Conservation (phyloP, 2,113 vertebrate species). For the Mus pahari region DNA sequence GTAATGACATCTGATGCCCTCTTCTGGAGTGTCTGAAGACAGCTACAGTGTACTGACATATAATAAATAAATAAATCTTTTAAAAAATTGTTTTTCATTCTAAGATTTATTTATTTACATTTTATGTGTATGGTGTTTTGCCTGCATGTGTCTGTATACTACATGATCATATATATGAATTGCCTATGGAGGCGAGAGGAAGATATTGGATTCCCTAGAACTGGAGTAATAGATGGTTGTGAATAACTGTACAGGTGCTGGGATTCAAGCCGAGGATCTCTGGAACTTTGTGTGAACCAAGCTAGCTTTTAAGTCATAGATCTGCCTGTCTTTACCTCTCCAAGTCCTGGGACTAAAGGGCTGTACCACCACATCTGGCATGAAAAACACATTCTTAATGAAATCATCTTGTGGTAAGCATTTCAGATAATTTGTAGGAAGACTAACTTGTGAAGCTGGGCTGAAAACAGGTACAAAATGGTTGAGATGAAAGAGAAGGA, state of each 20-base stretch:
- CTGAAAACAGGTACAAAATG: background rate
- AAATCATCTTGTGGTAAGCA: background rate
- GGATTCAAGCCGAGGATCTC: background rate
- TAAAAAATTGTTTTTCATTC: background rate
- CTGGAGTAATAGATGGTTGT: background rate
- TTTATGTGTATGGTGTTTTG: background rate
- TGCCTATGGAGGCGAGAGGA: background rate
- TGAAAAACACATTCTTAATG: background rate
- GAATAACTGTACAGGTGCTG: background rate
- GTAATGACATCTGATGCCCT: no score
- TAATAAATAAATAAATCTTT: no score
- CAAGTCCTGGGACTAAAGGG: background rate
- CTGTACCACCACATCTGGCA: background rate
- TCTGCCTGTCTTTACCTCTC: background rate
- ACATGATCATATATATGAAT: background rate
- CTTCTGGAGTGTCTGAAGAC: no score
- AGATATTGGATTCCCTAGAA: background rate
- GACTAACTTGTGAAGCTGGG: background rate
- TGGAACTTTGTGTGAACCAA: background rate
- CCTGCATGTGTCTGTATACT: background rate
- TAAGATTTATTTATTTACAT: background rate
- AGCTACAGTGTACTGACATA: no score
- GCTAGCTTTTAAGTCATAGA: background rate
- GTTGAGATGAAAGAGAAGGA: background rate
- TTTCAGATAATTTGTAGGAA: background rate